Evolutionary conservation across 2,888 invertebrate genomes (phyloP).

Genomic region (Quadriops clusia): DNA sequence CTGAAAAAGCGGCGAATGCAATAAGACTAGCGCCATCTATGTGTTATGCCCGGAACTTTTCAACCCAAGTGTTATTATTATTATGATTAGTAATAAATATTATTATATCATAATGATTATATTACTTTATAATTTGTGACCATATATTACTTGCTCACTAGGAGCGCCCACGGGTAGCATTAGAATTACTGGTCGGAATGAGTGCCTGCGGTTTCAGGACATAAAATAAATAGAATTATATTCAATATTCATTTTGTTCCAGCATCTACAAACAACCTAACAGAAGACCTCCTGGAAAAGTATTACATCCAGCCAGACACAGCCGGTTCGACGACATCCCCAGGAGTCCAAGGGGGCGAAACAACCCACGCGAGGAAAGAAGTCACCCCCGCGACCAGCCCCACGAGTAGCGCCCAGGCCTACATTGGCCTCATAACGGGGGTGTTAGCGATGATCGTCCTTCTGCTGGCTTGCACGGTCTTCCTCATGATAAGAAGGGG

Average conservation of each 20-base stretch:
- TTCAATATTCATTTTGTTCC: conserved; percentile 28
- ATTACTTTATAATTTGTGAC: too few relatives aligned
- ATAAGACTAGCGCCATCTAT: too few relatives aligned
- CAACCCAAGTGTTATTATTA: too few relatives aligned
- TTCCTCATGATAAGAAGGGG: conserved; percentile 54
- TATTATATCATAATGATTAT: too few relatives aligned
- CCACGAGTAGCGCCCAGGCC: conserved; percentile 44
- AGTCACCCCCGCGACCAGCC: conserved; percentile 46
- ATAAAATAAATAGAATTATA: conserved; percentile 12
- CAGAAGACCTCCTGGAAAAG: conserved; percentile 48
- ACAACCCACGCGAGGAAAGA: conserved; percentile 40
- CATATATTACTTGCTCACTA: too few relatives aligned
- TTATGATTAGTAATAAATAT: too few relatives aligned
- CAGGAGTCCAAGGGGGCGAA: conserved; percentile 37
- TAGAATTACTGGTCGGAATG: too few relatives aligned
- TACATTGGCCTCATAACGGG: conserved; percentile 57
- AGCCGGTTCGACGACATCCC: conserved; percentile 28
- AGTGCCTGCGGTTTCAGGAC: too few relatives aligned
- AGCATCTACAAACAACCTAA: conserved; percentile 49
- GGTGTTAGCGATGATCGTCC: conserved; percentile 51
- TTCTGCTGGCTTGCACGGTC: conserved; percentile 52
- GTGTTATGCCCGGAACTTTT: too few relatives aligned
- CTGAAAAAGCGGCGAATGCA: too few relatives aligned
- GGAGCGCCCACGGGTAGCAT: too few relatives aligned
- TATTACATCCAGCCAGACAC: conserved; percentile 46